Conservation (phyloP, 2,113 vertebrate genomes). For the Setophaga kirtlandii region DNA sequence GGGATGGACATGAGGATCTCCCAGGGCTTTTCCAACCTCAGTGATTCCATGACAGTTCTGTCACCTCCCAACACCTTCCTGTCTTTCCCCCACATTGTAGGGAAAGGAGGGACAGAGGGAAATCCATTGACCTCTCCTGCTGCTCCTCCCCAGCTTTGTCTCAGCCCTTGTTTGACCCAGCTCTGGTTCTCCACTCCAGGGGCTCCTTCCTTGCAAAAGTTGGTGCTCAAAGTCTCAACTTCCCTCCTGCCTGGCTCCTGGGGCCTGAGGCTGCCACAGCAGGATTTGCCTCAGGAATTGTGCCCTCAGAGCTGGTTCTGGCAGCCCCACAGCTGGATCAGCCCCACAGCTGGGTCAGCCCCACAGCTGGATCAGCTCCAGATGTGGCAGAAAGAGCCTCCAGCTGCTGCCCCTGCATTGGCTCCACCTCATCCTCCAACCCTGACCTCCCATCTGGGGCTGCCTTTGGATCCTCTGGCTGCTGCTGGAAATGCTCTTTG, state of each 20-base stretch:
- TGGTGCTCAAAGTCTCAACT: not conserved
- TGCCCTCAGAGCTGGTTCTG: not conserved
- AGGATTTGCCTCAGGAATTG: not conserved
- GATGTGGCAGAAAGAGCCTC: too few relatives aligned
- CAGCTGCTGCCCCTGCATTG: too few relatives aligned
- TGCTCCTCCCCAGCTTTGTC: not conserved
- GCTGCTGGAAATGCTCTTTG: too few relatives aligned
- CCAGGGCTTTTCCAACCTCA: not conserved
- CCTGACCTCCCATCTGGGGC: not conserved
- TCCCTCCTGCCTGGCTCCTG: not conserved
- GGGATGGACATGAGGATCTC: not conserved
- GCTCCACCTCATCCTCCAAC: too few relatives aligned
- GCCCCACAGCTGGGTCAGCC: not conserved
- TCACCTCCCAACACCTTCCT: accelerated
- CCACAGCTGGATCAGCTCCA: not conserved
- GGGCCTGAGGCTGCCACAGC: not conserved
- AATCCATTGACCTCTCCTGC: not conserved
- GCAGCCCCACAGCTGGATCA: not conserved
- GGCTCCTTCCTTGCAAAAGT: not conserved
- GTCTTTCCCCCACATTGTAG: too few relatives aligned
- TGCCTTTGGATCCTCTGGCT: not conserved
- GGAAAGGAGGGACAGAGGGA: not conserved
- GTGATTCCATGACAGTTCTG: not conserved
- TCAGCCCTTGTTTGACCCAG: not conserved
- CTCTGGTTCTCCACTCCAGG: not conserved